Base-by-base conservation (phyloP, 2,888 invertebrate genomes). In the Desoria tigrina region DNA sequence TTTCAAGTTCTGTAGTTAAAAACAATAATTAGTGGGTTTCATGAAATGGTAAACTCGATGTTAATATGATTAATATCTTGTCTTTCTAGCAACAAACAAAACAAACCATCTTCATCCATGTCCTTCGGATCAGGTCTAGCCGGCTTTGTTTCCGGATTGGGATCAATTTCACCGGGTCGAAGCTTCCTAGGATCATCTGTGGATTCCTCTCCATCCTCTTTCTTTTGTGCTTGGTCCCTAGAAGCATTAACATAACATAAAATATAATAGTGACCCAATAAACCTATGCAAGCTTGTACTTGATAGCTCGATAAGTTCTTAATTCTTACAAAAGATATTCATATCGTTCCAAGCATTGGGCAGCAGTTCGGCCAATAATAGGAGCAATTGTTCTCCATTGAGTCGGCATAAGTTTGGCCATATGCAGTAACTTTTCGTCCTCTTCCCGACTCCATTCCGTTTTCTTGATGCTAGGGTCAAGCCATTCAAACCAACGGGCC, bases 391-490 rank as follows among this genome's bases (percentile, higher is more conserved):
- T 99, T 76, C 99, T 85, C 99, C 99, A 99, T 79, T 99, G 99
- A 0, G 99, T 99, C 0, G 99, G 99, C 98, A 99, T 98, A 74
- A 99, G 82, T 82, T 99, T 99, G 59, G 98, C 98, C 79, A 99
- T 83, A 83, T 99, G 98, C 27, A 99, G 83, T 21, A 99, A 83
- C 80, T 97, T 98, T 80, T 99, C 99, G 80, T 99, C 99, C 81
- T 99, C 99, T 79, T 99, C 99, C 51, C 97, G 85, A 16, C 96
- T 96, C 99, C 99, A 99, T 85, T 99, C 99, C 0, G 99, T 99
- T 82, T 99, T 99, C 81, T 99, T 99, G 78, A 99, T 99, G 80
- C 96, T 95, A 0, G 99, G 99, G 82, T 99, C 99, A 74, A 99
- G 82, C 99, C 99, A 99, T 79, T 99, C 99, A 81, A 94, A 97